phyloP scores from a whole-genome alignment of 2,888 invertebrate genomes.

The Drosophila kokeensis region DNA sequence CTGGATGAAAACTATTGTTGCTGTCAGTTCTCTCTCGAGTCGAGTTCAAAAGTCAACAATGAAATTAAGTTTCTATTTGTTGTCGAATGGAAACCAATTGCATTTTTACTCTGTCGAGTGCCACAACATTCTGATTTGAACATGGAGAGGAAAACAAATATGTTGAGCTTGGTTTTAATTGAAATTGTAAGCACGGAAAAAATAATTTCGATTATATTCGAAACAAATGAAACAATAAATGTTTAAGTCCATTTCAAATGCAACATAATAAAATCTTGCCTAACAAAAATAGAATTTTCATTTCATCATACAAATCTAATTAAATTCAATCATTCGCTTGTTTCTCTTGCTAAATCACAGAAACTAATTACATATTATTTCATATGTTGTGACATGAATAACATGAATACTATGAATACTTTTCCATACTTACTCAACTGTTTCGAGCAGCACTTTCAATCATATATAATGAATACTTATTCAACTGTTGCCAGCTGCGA shows the following conservation, averaged over 20 bases:
- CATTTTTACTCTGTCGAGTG: conserved; percentile 1
- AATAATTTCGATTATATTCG: not conserved
- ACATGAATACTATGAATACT: conserved; percentile 28
- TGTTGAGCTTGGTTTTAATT: not conserved
- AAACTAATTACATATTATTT: conserved; percentile 1
- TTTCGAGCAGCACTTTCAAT: conserved; percentile 2
- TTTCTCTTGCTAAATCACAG: not conserved
- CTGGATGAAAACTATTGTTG: conserved; percentile 23
- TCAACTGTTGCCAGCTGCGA: not conserved
- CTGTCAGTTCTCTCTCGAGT: conserved; percentile 1
- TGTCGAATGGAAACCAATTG: conserved; percentile 16
- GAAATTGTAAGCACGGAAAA: not conserved
- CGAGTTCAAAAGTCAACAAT: conserved; percentile 24
- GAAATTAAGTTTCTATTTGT: conserved; percentile 6
- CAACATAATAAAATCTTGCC: not conserved
- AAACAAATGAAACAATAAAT: not conserved
- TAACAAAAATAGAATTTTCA: not conserved
- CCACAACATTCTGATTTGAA: conserved; percentile 20
- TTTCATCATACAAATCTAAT: not conserved
- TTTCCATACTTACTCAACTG: conserved; percentile 27
- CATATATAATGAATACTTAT: not conserved
- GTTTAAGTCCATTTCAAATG: not conserved
- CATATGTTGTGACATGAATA: conserved; percentile 21
- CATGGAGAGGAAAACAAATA: not conserved
- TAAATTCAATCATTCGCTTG: not conserved